Evolutionary conservation across 2,797 vertebrate species (phyloP).

Genomic region (Pteronotus mesoamericanus): DNA sequence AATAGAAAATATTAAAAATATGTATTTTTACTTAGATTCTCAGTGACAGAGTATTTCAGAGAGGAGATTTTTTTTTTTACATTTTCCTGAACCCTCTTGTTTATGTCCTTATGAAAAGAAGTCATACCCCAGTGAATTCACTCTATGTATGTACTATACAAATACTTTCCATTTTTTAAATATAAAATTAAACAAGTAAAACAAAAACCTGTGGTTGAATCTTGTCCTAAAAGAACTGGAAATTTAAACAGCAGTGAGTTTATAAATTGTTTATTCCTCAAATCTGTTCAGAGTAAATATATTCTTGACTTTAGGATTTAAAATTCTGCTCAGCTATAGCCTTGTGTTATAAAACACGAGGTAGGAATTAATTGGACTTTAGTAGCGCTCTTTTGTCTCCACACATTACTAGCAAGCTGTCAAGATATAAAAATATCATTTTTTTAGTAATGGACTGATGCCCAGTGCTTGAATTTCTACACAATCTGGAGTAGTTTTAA

Average conservation of each 20-base stretch:
- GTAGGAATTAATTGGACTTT: not conserved
- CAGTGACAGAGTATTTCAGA: not conserved
- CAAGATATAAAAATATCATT: not conserved
- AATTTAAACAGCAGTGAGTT: not conserved
- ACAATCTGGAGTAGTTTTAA: not conserved
- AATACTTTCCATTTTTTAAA: not conserved
- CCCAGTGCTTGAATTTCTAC: not conserved
- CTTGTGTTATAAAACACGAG: not conserved
- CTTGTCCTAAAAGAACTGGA: conserved; percentile 46
- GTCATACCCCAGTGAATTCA: conserved; percentile 28
- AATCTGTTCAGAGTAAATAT: conserved; percentile 19
- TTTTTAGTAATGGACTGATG: not conserved
- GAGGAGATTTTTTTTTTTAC: not conserved
- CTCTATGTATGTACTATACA: not conserved
- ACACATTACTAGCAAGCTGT: not conserved
- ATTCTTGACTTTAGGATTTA: not conserved
- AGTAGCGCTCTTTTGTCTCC: not conserved
- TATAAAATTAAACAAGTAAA: not conserved
- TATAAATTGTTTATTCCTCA: conserved; percentile 47
- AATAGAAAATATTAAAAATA: not conserved
- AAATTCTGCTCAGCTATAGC: not conserved
- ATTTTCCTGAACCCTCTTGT: conserved; percentile 44
- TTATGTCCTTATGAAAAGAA: conserved; percentile 16
- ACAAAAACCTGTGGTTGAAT: not conserved
- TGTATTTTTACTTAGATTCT: not conserved